Base-by-base conservation (phyloP, 1,140 invertebrate genomes). In the Drosophila arawakana region DNA sequence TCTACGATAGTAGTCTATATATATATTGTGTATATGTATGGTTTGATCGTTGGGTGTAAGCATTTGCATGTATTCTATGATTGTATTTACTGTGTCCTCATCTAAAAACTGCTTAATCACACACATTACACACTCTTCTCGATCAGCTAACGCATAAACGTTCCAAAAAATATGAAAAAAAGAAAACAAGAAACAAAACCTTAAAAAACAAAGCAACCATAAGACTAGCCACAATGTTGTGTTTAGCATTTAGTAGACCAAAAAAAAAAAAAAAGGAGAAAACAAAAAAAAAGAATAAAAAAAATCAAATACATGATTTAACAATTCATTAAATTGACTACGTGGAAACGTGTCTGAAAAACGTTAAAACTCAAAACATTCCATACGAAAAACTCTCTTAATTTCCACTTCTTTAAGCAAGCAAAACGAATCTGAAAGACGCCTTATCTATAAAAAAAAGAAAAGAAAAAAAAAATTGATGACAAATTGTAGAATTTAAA, bases 141-240 rank as follows among this genome's bases (percentile, higher is more conserved):
- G 8, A 30, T 50, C 49, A 50, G 49, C 49, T 30, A 34, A 50
- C 18, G 15, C n/a, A 50, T 50, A 50, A 43, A 13, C 11, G 41
- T 43, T 30, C 7, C 21, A 39, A 21, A 57, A 18, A 55, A 2
- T n/a, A 35, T 35, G 7, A 18, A 55, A 55, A 39, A 6, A 52
- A 52, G 15, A 41, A 11, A 41, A 47, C 46, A 8, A 15, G 15
- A 15, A 15, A 15, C 15, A 11, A 44, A 15, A 46, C 13, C 6
- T n/a, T 7, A 46, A 46, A 69, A 67, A 54, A 72, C 25, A 70
- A 73, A 57, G 81, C 75, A 81, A 79, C 75, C 65, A 78, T 73
- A 72, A 78, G 75, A 81, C 82, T 85, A 81, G 79, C 76, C 79
- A 76, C 52, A 63, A 75, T 76, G 72, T 88, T 86, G 73, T 86